Evolutionary conservation across 2,888 invertebrate species (phyloP), one percentile per base, ranked within the genome.

Genomic region (Mesochorus sp.): DNA sequence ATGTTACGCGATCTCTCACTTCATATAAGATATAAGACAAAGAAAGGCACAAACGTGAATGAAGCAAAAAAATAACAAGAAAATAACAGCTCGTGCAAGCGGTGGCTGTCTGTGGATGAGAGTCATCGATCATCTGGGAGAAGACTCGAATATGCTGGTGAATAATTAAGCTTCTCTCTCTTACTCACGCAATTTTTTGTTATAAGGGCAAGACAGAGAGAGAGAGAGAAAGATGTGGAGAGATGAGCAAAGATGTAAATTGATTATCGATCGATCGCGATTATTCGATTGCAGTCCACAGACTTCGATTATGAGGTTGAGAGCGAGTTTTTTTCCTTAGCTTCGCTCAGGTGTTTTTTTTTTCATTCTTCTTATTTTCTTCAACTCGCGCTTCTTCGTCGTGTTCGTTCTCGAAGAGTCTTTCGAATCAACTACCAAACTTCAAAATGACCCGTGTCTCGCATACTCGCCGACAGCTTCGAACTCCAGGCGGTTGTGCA

Each of bases 71-170:
- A 62, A 49, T 14, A 24, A 14, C n/a, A 28, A 53, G 10, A 57
- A 62, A 55, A 57, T 57, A 62, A 72, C 28, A 55, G 19, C 49
- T 31, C 34, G 14, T 37, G 14, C 49, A 55, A 42, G 57, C 49
- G 73, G 74, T 74, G 64, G 64, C 64, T 64, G 64, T 44, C 24
- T 34, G 70, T n/a, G 39, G 53, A 68, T 17, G 44, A 34, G 39
- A 64, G 68, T 78, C 70, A 78, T 78, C 78, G 78, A 78, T 78
- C 78, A 78, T 70, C 62, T 28, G 6, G 19, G 66, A 34, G 74
- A 70, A 70, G 51, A 62, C 34, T 39, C 62, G 49, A 44, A 70
- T 64, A 62, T 42, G 67, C 59, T 51, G 64, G 57, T 78, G 70
- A 70, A 78, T 78, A 78, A 78, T 78, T 70, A 70, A 64, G 44